phyloP scores from a whole-genome alignment of 2,113 vertebrate species.

The Lepus timidus region DNA sequence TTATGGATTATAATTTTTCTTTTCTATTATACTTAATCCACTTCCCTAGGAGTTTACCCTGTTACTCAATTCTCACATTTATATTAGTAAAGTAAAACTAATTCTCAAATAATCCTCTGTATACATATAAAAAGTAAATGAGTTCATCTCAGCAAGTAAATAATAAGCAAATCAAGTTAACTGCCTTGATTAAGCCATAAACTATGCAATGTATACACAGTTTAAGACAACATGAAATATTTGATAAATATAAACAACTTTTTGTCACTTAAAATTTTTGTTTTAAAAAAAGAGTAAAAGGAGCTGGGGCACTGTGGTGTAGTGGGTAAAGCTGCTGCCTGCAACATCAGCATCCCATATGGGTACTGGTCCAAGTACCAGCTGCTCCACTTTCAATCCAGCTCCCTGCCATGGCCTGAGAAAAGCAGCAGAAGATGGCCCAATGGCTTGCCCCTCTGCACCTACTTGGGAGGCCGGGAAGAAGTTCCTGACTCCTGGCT shows the following conservation, averaged over 20 bases:
- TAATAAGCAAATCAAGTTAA: not conserved
- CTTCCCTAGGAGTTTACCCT: not conserved
- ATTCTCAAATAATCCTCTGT: not conserved
- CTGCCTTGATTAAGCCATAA: not conserved
- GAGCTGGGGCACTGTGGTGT: too few relatives aligned
- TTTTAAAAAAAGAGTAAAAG: too few relatives aligned
- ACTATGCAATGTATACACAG: not conserved
- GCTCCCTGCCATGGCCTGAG: too few relatives aligned
- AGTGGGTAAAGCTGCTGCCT: too few relatives aligned
- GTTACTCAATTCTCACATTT: constrained; percentile 21
- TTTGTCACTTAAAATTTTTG: not conserved
- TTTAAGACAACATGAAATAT: not conserved
- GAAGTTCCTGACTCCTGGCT: too few relatives aligned
- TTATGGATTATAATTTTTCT: not conserved
- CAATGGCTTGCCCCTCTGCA: too few relatives aligned
- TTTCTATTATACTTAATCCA: constrained; percentile 5
- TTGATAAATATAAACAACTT: not conserved
- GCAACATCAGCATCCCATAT: too few relatives aligned
- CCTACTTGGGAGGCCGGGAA: too few relatives aligned
- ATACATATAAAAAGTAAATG: constrained; percentile 37
- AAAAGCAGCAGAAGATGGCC: too few relatives aligned
- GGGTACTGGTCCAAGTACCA: too few relatives aligned
- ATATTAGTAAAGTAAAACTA: not conserved
- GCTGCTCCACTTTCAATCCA: too few relatives aligned
- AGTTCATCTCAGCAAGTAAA: not conserved